Conservation (phyloP, 2,888 invertebrate genomes). For the Melinaea marsaeus region DNA sequence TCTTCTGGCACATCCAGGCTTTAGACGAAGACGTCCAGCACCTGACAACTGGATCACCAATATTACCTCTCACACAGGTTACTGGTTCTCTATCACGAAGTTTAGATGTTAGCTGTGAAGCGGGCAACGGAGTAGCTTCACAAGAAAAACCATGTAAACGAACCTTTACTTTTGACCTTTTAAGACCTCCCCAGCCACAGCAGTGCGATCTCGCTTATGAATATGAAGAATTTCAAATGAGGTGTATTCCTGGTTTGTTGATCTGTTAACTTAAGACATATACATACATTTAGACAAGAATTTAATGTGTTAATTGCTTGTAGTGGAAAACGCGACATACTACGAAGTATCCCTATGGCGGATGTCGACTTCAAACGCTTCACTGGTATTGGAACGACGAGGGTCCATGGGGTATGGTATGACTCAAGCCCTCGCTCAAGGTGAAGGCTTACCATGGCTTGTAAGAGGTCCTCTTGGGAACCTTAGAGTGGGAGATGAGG, state of each 20-base stretch:
- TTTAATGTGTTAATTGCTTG: background rate
- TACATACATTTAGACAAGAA: background rate
- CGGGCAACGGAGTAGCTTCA: conserved; percentile 62
- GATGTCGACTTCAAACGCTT: conserved; percentile 64
- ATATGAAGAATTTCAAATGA: conserved; percentile 67
- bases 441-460: conserved; percentile 46
- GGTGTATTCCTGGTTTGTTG: conserved; percentile 63
- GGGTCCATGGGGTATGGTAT: conserved; percentile 63
- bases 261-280: background rate
- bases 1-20: conserved; percentile 66
- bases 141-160: conserved; percentile 62
- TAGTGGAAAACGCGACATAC: conserved; percentile 72
- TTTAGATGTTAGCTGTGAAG: conserved; percentile 60
- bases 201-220: conserved; percentile 68
- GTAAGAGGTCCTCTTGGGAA: conserved; percentile 56
- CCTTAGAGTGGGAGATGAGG: conserved; percentile 59
- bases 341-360: conserved; percentile 71
- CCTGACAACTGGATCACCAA: conserved; percentile 61
- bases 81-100: conserved; percentile 57
- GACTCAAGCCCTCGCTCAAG: conserved; percentile 55
- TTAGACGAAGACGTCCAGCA: conserved; percentile 60
- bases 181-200: conserved; percentile 62
- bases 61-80: conserved; percentile 58
- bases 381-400: conserved; percentile 57
- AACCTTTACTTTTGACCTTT: conserved; percentile 55